phyloP scores from a whole-genome alignment of 2,888 invertebrate species.

The Macaria liturata region DNA sequence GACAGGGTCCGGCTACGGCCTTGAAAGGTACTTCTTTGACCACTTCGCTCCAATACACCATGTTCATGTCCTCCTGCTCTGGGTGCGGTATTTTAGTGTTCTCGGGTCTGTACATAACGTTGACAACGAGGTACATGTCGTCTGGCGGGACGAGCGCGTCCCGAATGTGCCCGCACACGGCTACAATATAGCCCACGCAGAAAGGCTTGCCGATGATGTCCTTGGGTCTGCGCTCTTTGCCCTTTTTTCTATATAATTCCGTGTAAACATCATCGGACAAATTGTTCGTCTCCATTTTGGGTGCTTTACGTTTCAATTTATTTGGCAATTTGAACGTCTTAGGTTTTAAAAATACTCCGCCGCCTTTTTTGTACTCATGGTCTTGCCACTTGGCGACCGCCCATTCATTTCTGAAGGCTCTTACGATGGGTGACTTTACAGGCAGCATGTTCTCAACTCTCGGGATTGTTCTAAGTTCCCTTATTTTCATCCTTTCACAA shows the following conservation, averaged over 20 bases:
- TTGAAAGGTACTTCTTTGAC: slow-evolving; percentile 84
- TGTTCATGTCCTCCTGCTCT: slow-evolving; percentile 87
- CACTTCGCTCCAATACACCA: slow-evolving; percentile 91
- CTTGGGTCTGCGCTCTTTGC: slow-evolving; percentile 88
- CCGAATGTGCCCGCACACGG: slow-evolving; percentile 82
- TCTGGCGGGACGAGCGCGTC: slow-evolving; percentile 56
- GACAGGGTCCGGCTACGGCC: slow-evolving; percentile 87
- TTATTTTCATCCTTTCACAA: slow-evolving; percentile 78
- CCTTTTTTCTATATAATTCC: slow-evolving; percentile 90
- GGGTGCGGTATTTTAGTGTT: slow-evolving; percentile 84
- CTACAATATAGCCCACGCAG: slow-evolving; percentile 87
- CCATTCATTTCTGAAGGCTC: slow-evolving; percentile 73
- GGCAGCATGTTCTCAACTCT: slow-evolving; percentile 70
- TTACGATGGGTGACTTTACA: slow-evolving; percentile 60
- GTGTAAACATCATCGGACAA: slow-evolving; percentile 90
- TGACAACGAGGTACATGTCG: slow-evolving; percentile 86
- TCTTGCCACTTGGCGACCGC: slow-evolving; percentile 82
- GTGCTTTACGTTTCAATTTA: slow-evolving; percentile 41
- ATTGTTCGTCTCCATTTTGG: slow-evolving; percentile 66
- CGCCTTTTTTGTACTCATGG: slow-evolving; percentile 85
- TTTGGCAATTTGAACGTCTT: slow-evolving; percentile 84
- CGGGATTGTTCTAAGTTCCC: slow-evolving; percentile 70
- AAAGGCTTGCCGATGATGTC: slow-evolving; percentile 89
- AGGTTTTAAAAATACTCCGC: slow-evolving; percentile 87
- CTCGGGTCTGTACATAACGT: slow-evolving; percentile 89